phyloP scores from a whole-genome alignment of 2,113 vertebrate genomes.

The Hippocampus comes region DNA sequence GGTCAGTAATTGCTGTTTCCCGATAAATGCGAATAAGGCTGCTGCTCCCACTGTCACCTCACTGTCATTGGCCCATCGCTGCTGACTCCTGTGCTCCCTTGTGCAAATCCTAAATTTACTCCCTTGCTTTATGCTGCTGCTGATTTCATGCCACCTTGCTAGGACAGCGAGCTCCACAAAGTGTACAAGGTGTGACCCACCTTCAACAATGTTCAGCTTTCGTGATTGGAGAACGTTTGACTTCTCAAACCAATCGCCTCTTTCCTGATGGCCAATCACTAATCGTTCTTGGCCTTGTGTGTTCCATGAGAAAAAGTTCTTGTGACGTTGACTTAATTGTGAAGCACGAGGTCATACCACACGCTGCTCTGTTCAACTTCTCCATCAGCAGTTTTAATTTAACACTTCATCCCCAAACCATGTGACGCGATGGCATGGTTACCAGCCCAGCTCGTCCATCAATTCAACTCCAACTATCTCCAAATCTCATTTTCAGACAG shows the following conservation, averaged over 20 bases:
- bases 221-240: conserved; percentile 16
- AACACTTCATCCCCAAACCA: conserved; percentile 55
- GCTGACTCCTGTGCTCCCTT: conserved; percentile 45
- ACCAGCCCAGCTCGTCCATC: conserved; percentile 32
- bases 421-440: conserved; percentile 37
- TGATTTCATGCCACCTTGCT: conserved; percentile 29
- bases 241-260: conserved; percentile 23
- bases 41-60: conserved; percentile 53
- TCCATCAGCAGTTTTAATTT: conserved; percentile 53
- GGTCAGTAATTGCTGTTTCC: conserved; percentile 74
- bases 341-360: conserved; percentile 29
- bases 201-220: conserved; percentile 10
- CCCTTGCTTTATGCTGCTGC: conserved; percentile 38
- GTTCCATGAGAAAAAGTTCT: conserved; percentile 15
- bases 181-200: conserved; percentile 21
- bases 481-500: conserved; percentile 44
- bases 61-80: conserved; percentile 60
- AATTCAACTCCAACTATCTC: conserved; percentile 20
- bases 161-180: conserved; percentile 31
- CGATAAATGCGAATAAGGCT: conserved; percentile 45
- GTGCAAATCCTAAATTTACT: conserved; percentile 38
- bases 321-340: conserved; percentile 17
- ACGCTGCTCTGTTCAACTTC: conserved; percentile 29
- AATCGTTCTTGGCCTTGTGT: conserved; percentile 2
- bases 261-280: conserved; percentile 1